A percentile compares a stretch with the other conserved stretches of the same genome.
Conservation (phyloP, 2,113 vertebrate species). For the Cavia aperea region DNA sequence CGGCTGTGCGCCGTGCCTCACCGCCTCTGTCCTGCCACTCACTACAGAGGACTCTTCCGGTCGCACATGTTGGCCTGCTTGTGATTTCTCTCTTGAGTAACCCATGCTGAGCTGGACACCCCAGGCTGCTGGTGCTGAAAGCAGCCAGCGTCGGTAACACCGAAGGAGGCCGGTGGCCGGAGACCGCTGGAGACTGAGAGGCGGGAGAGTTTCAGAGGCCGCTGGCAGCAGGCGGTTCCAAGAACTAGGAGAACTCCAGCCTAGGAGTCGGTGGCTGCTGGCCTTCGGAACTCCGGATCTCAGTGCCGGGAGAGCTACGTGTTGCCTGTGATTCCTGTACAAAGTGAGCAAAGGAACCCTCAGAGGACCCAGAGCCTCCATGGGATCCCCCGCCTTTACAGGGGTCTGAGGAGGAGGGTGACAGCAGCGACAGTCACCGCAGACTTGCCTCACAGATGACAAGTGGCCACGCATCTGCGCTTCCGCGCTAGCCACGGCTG, state of each 20-base stretch:
- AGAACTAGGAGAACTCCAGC: neutral
- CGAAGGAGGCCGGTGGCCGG: neutral
- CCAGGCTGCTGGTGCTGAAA: neutral
- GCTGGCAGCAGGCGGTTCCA: neutral
- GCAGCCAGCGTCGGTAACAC: neutral
- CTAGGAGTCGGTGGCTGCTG: neutral
- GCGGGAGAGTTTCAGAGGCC: neutral
- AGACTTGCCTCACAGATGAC: neutral
- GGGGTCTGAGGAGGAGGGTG: neutral
- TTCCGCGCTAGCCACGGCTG: neutral
- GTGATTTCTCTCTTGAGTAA: neutral
- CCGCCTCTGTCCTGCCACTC: too few species aligned
- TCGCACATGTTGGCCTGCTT: neutral
- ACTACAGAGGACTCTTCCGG: neutral
- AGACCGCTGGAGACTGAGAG: neutral
- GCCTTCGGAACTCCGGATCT: neutral
- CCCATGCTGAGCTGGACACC: neutral
- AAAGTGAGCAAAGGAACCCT: neutral
- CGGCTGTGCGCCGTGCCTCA: neutral
- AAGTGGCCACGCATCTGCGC: neutral
- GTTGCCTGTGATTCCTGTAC: neutral
- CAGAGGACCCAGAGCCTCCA: neutral
- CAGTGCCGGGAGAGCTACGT: neutral
- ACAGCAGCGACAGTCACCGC: neutral
- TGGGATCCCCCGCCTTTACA: neutral